phyloP scores from a whole-genome alignment of 1,140 invertebrate genomes.

The Plutomurus gul region DNA sequence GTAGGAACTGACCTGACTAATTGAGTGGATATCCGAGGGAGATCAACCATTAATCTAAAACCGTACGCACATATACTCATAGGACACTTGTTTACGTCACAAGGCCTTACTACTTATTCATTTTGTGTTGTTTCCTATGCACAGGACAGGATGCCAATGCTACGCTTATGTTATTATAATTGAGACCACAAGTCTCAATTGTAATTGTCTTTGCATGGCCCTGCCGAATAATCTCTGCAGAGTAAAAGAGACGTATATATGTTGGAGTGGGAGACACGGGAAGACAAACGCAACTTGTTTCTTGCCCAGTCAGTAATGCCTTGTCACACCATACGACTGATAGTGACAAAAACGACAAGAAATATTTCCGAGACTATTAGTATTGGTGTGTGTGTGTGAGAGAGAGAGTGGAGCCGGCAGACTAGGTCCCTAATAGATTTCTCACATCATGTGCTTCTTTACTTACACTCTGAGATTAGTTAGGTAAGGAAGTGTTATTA shows the following conservation, averaged over 20 bases:
- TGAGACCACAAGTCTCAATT: no score
- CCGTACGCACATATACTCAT: no score
- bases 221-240: no score
- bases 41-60: constrained; percentile 17
- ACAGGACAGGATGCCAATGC: no score
- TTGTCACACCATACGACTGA: not conserved
- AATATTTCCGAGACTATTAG: not conserved
- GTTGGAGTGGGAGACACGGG: not conserved
- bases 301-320: no score
- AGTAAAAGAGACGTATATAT: no score
- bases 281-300: no score
- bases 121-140: not conserved
- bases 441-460: not conserved
- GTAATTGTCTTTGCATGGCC: no score
- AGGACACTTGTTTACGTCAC: not conserved
- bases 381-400: not conserved
- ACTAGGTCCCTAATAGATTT: no score
- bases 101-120: not conserved
- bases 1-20: constrained; percentile 33
- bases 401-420: no score
- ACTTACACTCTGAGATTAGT: not conserved
- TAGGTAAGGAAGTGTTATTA: not conserved
- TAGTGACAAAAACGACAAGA: not conserved
- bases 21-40: constrained; percentile 21
- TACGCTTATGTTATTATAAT: no score